A percentile compares a stretch with the other conserved stretches of the same genome.
Evolutionary conservation across 2,888 invertebrate species (phyloP).

Genomic region (Drosophila falleni): DNA sequence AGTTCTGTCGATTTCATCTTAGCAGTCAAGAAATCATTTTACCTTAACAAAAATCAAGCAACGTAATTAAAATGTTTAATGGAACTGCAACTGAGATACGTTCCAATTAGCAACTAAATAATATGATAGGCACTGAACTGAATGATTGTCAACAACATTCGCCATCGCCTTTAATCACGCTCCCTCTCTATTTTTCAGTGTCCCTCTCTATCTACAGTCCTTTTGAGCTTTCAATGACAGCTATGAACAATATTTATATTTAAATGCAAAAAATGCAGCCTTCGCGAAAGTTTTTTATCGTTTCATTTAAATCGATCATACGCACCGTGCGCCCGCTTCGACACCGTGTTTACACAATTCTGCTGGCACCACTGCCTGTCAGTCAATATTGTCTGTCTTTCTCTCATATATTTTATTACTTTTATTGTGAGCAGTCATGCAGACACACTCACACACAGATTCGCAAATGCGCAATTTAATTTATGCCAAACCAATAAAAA

Average conservation of each 20-base stretch:
- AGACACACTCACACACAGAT: conserved; percentile 17
- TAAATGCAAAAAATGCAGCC: conserved; percentile 24
- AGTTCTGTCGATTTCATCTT: conserved; percentile 1
- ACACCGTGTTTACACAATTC: conserved; percentile 44
- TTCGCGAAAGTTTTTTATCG: background rate
- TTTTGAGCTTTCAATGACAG: conserved; percentile 47
- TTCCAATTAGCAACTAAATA: conserved; percentile 51
- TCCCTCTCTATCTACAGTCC: background rate
- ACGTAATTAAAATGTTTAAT: conserved; percentile 8
- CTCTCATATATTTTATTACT: conserved; percentile 25
- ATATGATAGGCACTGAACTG: background rate
- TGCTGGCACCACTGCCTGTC: conserved; percentile 23
- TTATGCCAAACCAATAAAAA: conserved; percentile 38
- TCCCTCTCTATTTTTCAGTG: background rate
- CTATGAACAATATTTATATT: conserved; percentile 25
- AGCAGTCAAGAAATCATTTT: conserved; percentile 7
- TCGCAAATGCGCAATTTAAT: conserved; percentile 56
- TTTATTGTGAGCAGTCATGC: conserved; percentile 36
- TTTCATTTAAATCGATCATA: conserved; percentile 41
- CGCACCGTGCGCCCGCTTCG: conserved; percentile 28
- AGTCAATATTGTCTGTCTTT: conserved; percentile 61
- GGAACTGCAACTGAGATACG: background rate
- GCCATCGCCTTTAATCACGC: background rate
- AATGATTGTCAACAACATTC: background rate
- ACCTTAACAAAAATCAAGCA: background rate